Percentiles rank a stretch among this genome's conserved stretches.
These are phyloP conservation scores for Eupithecia vulgata DNA, from an alignment of 2,888 invertebrate genomes.

Conservation along the genomic window DNA sequence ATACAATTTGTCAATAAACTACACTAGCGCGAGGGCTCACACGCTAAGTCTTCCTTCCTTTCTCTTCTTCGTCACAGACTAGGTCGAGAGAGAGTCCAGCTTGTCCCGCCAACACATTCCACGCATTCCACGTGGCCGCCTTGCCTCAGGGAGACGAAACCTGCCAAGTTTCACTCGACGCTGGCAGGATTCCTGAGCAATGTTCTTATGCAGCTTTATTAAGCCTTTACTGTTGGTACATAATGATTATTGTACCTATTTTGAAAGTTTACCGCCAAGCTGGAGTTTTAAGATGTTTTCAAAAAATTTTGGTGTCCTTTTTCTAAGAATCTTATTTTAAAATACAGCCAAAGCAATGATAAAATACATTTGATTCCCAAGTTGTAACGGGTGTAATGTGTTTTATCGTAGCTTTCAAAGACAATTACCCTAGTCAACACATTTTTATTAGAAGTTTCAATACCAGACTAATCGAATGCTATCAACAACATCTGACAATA, in stretches of 20 bases:
- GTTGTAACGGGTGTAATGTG: too few relatives aligned
- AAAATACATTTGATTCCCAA: background rate
- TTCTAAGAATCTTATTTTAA: too few relatives aligned
- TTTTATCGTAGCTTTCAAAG: background rate
- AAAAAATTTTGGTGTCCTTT: too few relatives aligned
- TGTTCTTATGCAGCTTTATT: background rate
- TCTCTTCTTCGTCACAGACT: background rate
- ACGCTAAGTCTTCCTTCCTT: too few relatives aligned
- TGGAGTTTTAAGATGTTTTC: too few relatives aligned
- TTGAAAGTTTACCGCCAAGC: too few relatives aligned
- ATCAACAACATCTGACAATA: constrained; percentile 17
- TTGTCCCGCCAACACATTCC: background rate
- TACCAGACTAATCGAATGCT: constrained; percentile 20
- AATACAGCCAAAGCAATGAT: too few relatives aligned
- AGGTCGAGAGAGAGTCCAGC: background rate
- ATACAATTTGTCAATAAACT: too few relatives aligned
- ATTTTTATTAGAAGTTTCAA: background rate
- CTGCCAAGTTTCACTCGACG: background rate
- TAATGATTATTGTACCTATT: too few relatives aligned
- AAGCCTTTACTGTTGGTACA: too few relatives aligned
- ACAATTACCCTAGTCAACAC: background rate
- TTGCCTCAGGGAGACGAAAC: background rate
- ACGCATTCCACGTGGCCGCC: background rate
- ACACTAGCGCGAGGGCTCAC: too few relatives aligned
- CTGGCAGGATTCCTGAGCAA: background rate